A percentile compares a stretch with the other conserved stretches of the same genome.
Evolutionary conservation across 2,888 invertebrate genomes (phyloP).

Genomic region (Cephus sareptanus): DNA sequence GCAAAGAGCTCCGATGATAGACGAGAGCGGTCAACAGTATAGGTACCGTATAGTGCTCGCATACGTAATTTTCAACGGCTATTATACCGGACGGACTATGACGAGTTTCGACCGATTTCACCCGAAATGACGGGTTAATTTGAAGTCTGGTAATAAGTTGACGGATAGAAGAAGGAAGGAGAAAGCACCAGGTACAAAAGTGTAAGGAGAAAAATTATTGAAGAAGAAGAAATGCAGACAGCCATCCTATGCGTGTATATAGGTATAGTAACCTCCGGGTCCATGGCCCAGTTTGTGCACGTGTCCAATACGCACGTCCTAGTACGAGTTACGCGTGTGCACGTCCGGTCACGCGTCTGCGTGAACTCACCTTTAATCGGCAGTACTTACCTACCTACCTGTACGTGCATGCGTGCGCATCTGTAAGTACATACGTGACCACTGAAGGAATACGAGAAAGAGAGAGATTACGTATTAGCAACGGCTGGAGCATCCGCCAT

Average conservation of each 20-base stretch:
- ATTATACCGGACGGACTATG: not conserved
- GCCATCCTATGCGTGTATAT: not conserved
- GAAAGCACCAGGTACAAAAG: not conserved
- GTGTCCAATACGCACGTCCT: constrained; percentile 13
- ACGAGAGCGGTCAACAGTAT: not conserved
- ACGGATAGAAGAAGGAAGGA: not conserved
- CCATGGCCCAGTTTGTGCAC: constrained; percentile 35
- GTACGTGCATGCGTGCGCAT: not conserved
- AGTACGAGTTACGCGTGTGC: constrained; percentile 1
- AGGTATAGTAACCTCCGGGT: constrained; percentile 27
- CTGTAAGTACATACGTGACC: not conserved
- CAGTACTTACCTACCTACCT: constrained; percentile 12
- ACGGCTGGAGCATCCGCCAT: not conserved
- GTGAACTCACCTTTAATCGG: constrained; percentile 16
- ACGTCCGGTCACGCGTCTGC: not conserved
- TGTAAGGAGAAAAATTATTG: not conserved
- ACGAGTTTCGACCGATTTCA: not conserved
- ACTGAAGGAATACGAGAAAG: not conserved
- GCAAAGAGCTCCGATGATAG: not conserved
- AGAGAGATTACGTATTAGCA: not conserved
- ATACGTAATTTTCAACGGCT: not conserved
- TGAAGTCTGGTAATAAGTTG: not conserved
- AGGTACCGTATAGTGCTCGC: not conserved
- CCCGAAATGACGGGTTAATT: not conserved
- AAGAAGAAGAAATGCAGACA: not conserved